These are phyloP conservation scores for Mycetomoellerius zeteki DNA, from an alignment of 1,140 invertebrate species.

Conservation along the genomic window DNA sequence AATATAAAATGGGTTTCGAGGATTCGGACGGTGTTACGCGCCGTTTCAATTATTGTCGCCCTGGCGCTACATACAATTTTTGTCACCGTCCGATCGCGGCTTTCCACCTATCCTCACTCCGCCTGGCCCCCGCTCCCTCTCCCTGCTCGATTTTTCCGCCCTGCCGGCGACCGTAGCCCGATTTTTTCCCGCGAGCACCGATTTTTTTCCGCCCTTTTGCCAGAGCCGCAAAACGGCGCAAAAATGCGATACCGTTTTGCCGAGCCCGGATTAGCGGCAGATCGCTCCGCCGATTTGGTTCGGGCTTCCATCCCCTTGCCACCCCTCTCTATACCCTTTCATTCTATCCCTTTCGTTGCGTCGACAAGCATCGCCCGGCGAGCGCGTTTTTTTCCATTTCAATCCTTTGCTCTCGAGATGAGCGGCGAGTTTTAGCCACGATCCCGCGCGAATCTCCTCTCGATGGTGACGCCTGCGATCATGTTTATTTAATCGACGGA, in stretches of 20 bases:
- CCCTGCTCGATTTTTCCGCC: slow-evolving; percentile 70
- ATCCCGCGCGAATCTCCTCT: slow-evolving; percentile 59
- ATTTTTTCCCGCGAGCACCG: slow-evolving; percentile 70
- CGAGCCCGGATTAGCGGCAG: slow-evolving; percentile 80
- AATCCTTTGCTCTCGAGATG: slow-evolving; percentile 65
- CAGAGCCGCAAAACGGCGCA: slow-evolving; percentile 77
- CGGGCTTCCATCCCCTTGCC: slow-evolving; percentile 27
- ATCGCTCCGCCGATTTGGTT: slow-evolving; percentile 79
- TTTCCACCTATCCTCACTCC: slow-evolving; percentile 77
- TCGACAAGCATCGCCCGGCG: slow-evolving; percentile 45
- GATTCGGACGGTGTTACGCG: slow-evolving; percentile 85
- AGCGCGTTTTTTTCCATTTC: slow-evolving; percentile 57
- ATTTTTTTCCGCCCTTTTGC: slow-evolving; percentile 77
- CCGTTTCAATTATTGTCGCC: slow-evolving; percentile 85
- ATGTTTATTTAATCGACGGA: slow-evolving; percentile 62
- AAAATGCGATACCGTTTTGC: slow-evolving; percentile 85
- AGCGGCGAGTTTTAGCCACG: slow-evolving; percentile 63
- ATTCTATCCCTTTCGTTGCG: slow-evolving; percentile 49
- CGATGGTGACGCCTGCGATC: slow-evolving; percentile 60
- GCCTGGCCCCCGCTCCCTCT: slow-evolving; percentile 37
- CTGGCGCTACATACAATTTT: slow-evolving; percentile 81
- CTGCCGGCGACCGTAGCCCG: slow-evolving; percentile 60
- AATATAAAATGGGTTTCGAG: slow-evolving; percentile 86
- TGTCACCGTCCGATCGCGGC: slow-evolving; percentile 79
- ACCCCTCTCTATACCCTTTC: background rate